A percentile compares a stretch with the other conserved stretches of the same genome.
Evolutionary conservation across 23 tunicate species (phyloP).

Genomic region (Trididemnum clinides): DNA sequence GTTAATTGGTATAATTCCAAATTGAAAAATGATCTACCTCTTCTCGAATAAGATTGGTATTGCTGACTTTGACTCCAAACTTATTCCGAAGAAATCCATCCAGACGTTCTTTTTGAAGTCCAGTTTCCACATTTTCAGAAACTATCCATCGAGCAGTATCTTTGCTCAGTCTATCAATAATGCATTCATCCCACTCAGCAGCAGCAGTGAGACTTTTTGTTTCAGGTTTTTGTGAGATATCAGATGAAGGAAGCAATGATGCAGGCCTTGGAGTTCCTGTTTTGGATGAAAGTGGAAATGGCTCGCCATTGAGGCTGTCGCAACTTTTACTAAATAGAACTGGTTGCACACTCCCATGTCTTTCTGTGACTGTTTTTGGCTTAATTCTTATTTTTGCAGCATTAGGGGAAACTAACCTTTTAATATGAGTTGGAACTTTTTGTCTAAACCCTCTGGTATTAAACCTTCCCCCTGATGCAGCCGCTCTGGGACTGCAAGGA

Average conservation of each 20-base stretch:
- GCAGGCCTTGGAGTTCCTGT: not conserved
- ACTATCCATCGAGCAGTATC: conserved; percentile 94
- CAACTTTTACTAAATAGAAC: not conserved
- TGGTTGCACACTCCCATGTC: conserved; percentile 23
- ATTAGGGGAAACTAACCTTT: conserved; percentile 43
- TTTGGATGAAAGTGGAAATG: not conserved
- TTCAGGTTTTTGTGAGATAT: not conserved
- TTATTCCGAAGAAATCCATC: conserved; percentile 45
- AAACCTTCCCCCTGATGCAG: conserved; percentile 56
- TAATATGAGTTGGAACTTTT: conserved; percentile 60
- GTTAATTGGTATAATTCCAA: too few species aligned
- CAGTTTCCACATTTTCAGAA: conserved; percentile 48
- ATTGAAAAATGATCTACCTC: conserved; percentile 36
- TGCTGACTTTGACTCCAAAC: conserved; percentile 75
- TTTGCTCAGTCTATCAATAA: conserved; percentile 66
- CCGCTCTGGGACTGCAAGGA: not conserved
- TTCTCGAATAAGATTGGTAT: conserved; percentile 69
- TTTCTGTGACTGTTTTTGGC: conserved; percentile 39
- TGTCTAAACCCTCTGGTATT: conserved; percentile 60
- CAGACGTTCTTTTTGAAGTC: conserved; percentile 65
- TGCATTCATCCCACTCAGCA: conserved; percentile 68
- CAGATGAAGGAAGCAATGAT: not conserved
- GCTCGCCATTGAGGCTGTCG: not conserved
- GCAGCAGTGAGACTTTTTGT: not conserved
- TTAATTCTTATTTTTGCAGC: conserved; percentile 41